Evolutionary conservation across 1,140 invertebrate genomes (phyloP).

Genomic region (Platyscapa corneri): DNA sequence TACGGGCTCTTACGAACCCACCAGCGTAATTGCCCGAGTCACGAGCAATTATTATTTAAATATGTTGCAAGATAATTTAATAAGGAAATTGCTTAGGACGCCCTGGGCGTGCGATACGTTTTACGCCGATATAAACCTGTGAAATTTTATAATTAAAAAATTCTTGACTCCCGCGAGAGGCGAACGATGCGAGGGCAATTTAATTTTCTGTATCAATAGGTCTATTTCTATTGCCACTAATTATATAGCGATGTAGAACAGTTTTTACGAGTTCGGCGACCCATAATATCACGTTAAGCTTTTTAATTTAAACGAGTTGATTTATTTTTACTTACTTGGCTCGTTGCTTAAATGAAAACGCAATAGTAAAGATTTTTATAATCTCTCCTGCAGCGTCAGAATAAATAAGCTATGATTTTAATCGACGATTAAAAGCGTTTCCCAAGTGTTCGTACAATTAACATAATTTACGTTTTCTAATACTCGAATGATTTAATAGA

Average conservation of each 20-base stretch:
- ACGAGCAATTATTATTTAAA: slow-evolving; percentile 22
- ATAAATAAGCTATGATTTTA: too few species aligned
- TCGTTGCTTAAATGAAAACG: too few species aligned
- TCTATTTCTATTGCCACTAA: not conserved
- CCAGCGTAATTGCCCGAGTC: not conserved
- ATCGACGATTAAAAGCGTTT: too few species aligned
- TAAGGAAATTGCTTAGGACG: slow-evolving; percentile 10
- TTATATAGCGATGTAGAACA: too few species aligned
- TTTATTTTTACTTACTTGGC: too few species aligned
- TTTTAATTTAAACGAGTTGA: too few species aligned
- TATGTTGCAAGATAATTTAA: not conserved
- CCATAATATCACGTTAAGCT: too few species aligned
- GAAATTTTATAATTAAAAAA: not conserved
- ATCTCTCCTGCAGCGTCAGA: too few species aligned
- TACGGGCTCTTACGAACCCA: not conserved
- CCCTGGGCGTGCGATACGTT: not conserved
- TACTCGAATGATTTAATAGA: too few species aligned
- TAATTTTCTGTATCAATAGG: not conserved
- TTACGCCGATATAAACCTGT: not conserved
- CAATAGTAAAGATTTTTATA: too few species aligned
- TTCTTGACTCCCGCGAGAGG: not conserved
- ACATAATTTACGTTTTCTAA: too few species aligned
- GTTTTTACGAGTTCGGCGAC: not conserved
- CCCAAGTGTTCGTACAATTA: too few species aligned
- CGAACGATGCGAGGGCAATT: not conserved